A percentile compares a stretch with the other conserved stretches of the same genome.
Conservation (phyloP, 1,140 invertebrate species). For the Platyscapa corneri region DNA sequence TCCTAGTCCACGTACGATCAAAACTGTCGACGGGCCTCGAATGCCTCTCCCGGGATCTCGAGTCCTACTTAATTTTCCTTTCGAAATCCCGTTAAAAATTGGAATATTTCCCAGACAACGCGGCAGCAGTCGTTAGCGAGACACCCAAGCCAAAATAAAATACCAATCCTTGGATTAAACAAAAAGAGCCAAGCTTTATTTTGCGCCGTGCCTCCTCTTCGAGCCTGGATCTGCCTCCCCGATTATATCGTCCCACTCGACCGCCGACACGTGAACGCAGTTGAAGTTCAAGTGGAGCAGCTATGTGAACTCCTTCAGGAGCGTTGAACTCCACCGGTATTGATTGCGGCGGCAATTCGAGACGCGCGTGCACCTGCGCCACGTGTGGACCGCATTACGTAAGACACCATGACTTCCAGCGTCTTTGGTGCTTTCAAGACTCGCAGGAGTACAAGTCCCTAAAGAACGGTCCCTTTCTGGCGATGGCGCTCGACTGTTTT, state of each 20-base stretch:
- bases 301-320: conserved; percentile 2
- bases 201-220: neutral
- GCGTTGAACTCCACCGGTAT: conserved; percentile 15
- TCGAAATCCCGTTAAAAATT: neutral
- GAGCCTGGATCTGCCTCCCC: neutral
- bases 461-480: neutral
- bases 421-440: too few species aligned
- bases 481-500: neutral
- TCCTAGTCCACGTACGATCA: neutral
- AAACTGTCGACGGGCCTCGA: neutral
- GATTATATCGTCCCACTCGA: neutral
- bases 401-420: neutral
- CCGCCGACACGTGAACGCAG: neutral
- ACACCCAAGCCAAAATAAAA: neutral
- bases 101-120: neutral
- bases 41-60: neutral
- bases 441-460: neutral
- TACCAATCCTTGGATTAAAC: too few species aligned
- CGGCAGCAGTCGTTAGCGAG: neutral
- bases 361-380: conserved; percentile 8
- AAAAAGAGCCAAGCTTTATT: neutral
- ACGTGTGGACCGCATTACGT: conserved; percentile 8
- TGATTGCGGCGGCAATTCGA: conserved; percentile 3
- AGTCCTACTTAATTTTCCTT: neutral
- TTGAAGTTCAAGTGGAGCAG: conserved; percentile 20